Percentiles rank a stretch among this genome's conserved stretches.
Conservation (phyloP, 2,797 vertebrate genomes). For the Lycodopsis pacificus region DNA sequence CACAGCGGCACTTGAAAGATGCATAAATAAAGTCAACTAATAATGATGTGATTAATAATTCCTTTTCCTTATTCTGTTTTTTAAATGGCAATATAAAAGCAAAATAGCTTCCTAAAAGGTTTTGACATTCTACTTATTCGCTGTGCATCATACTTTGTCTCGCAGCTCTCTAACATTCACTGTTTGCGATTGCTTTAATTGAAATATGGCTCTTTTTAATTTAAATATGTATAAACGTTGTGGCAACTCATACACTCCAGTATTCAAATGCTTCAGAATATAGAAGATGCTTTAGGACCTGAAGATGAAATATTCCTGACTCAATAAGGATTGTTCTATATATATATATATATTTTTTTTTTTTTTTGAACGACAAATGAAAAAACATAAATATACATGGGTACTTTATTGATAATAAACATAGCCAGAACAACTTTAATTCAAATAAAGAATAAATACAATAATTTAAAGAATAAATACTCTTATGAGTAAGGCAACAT, state of each 20-base stretch:
- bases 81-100: not conserved
- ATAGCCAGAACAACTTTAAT: constrained; percentile 70
- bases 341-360: not conserved
- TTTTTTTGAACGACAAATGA: constrained; percentile 13
- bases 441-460: constrained; percentile 83
- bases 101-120: not conserved
- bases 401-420: constrained; percentile 73
- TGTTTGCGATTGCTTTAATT: not conserved
- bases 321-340: constrained; percentile 9
- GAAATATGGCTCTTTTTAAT: not conserved
- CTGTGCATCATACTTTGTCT: not conserved
- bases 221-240: not conserved
- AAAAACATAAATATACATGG: constrained; percentile 24
- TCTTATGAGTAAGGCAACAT: constrained; percentile 72
- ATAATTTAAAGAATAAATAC: constrained; percentile 80
- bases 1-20: not conserved
- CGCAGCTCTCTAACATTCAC: not conserved
- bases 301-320: not conserved
- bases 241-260: not conserved
- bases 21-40: not conserved
- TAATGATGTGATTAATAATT: not conserved
- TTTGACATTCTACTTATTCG: not conserved
- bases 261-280: not conserved
- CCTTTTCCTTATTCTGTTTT: not conserved
- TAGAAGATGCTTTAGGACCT: not conserved